Conservation (phyloP, 1,140 invertebrate genomes). For the Zaprionus camerounensis region DNA sequence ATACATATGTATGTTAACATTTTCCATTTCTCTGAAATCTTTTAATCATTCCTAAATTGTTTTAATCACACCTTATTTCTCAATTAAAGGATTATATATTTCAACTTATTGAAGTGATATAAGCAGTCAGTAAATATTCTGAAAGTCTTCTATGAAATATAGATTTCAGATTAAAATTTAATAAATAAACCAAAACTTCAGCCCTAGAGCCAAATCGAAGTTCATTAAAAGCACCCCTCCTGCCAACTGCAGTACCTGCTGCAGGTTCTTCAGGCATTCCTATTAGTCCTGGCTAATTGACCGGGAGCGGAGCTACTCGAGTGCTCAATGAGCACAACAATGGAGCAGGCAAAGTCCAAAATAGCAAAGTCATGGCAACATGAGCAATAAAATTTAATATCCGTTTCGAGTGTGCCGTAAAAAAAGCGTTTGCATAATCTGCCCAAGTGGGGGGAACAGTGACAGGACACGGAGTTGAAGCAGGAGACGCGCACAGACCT, state of each 20-base stretch:
- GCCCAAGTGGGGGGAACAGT: constrained; percentile 1
- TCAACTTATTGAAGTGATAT: no score
- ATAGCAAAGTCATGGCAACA: constrained; percentile 68
- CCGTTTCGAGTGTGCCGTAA: constrained; percentile 66
- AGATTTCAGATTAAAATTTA: not conserved
- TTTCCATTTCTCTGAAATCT: no score
- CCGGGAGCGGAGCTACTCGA: constrained; percentile 59
- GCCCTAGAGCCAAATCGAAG: not conserved
- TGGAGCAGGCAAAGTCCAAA: constrained; percentile 15
- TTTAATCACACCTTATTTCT: no score
- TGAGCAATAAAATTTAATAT: constrained; percentile 81
- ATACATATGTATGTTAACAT: no score
- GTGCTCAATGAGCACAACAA: constrained; percentile 71
- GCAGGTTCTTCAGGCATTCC: constrained; percentile 45
- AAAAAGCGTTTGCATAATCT: constrained; percentile 72
- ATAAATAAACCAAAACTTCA: no score
- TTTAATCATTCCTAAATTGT: no score
- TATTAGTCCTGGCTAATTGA: constrained; percentile 67
- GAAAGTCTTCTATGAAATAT: not conserved
- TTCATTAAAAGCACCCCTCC: not conserved
- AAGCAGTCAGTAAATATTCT: no score
- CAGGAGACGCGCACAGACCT: not conserved
- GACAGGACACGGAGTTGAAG: constrained; percentile 20
- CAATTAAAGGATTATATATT: no score
- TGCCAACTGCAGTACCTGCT: constrained; percentile 17